Base-by-base conservation (phyloP, 2,888 invertebrate species). In the Ganaspis brasiliensis region DNA sequence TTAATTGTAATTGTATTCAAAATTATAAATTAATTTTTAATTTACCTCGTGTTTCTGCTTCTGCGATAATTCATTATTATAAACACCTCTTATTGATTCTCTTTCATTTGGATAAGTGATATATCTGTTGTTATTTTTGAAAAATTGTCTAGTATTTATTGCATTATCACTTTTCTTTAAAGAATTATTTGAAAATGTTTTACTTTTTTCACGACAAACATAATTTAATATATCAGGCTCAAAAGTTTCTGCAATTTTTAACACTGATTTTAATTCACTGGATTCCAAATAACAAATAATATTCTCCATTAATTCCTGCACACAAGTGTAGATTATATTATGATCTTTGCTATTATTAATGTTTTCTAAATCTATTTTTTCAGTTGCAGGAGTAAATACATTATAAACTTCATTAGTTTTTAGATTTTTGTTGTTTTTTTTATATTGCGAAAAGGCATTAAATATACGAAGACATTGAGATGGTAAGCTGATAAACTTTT, bases 401-500 rank as follows among this genome's bases (percentile, higher is more conserved):
- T 16, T n/a, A n/a, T n/a, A n/a, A n/a, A 6, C n/a, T 9, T 16
- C n/a, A 16, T 26, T 31, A 26, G 52, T 74, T 16, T 73, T 73
- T 4, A 57, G 9, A 16, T 75, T 78, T 31, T 79, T 63, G n/a
- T 78, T 70, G n/a, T 76, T 63, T 10, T 77, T 77, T 19, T 74
- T 57, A 12, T 31, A 26, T 55, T 61, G 21, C 31, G 70, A 16
- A 52, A 5, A 26, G 71, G 76, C 74, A 67, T 82, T 84, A 72
- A 55, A 81, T 76, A 89, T 88, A 85, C 89, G 84, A 14, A 90
- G 77, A 4, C 91, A 90, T 75, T 87, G 87, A 72, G 86, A 87
- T 21, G 90, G 89, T 77, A 89, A 85, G 31, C 89, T 84, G 16
- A 91, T 88, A 2, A 89, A 86, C 85, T 89, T 90, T 75, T 89